phyloP scores from a whole-genome alignment of 2,113 vertebrate genomes.

The Alexandromys fortis region DNA sequence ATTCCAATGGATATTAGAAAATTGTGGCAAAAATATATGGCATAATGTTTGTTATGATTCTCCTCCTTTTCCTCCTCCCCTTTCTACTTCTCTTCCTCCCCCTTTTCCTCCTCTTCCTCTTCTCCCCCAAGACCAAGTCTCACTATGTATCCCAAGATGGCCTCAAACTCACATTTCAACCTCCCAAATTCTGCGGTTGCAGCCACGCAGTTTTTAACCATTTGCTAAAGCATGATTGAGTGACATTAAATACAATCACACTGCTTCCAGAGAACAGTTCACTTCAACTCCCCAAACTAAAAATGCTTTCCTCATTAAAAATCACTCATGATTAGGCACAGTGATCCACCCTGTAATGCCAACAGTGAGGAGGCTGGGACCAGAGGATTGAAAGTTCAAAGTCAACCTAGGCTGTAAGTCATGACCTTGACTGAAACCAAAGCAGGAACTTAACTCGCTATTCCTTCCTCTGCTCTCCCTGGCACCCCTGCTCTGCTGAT shows the following conservation, averaged over 20 bases:
- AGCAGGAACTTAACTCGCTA: not conserved
- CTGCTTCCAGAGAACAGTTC: not conserved
- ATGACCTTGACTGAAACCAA: not conserved
- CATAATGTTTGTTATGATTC: not conserved
- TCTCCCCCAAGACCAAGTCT: not conserved
- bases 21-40: not conserved
- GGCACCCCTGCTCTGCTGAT: not conserved
- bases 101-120: not conserved
- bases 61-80: not conserved
- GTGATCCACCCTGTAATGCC: no score
- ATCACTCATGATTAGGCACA: no score
- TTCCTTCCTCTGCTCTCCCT: no score
- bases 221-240: not conserved
- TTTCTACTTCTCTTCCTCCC: not conserved
- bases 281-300: not conserved
- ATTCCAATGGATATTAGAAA: not conserved
- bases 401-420: not conserved
- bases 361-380: not conserved
- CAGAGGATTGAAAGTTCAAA: not conserved
- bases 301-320: not conserved
- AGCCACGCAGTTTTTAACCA: no score
- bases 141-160: not conserved
- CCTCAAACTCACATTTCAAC: not conserved
- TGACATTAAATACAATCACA: not conserved
- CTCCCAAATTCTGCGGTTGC: not conserved